A percentile compares a stretch with the other conserved stretches of the same genome.
These are phyloP conservation scores for Nemotelus pantherinus DNA, from an alignment of 2,888 invertebrate species.

Conservation along the genomic window DNA sequence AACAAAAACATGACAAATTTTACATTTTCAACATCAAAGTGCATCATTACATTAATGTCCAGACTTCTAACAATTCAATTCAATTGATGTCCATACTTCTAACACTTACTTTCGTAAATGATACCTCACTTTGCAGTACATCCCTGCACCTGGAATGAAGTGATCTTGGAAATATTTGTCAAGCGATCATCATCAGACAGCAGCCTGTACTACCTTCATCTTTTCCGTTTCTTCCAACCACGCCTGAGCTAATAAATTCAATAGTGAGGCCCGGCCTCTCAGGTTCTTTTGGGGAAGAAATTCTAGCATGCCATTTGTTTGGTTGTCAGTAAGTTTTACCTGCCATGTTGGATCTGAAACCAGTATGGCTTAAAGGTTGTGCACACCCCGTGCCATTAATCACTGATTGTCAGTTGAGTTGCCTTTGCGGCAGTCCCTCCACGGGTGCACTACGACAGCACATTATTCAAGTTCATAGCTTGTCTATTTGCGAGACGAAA, in stretches of 20 bases:
- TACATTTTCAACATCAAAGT: too few species aligned
- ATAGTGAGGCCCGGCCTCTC: conserved; percentile 3
- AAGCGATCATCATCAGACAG: too few species aligned
- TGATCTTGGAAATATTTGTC: too few species aligned
- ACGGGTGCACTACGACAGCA: not conserved
- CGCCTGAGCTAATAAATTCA: conserved; percentile 32
- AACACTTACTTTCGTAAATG: too few species aligned
- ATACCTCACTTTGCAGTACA: too few species aligned
- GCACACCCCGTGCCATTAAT: conserved; percentile 26
- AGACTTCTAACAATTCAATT: too few species aligned
- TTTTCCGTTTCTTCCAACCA: conserved; percentile 10
- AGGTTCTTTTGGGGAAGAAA: not conserved
- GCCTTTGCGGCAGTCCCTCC: not conserved
- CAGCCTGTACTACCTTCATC: too few species aligned
- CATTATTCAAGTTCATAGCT: not conserved
- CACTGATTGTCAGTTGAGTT: conserved; percentile 7
- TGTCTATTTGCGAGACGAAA: conserved; percentile 10
- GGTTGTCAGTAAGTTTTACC: conserved; percentile 23
- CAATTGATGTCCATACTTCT: too few species aligned
- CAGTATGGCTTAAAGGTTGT: conserved; percentile 32
- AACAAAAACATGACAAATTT: too few species aligned
- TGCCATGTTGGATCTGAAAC: conserved; percentile 27
- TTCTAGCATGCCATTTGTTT: conserved; percentile 21
- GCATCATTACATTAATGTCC: too few species aligned
- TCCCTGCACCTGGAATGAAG: too few species aligned